Conservation (phyloP, 2,113 vertebrate genomes). For the Emydocephalus ijimae region DNA sequence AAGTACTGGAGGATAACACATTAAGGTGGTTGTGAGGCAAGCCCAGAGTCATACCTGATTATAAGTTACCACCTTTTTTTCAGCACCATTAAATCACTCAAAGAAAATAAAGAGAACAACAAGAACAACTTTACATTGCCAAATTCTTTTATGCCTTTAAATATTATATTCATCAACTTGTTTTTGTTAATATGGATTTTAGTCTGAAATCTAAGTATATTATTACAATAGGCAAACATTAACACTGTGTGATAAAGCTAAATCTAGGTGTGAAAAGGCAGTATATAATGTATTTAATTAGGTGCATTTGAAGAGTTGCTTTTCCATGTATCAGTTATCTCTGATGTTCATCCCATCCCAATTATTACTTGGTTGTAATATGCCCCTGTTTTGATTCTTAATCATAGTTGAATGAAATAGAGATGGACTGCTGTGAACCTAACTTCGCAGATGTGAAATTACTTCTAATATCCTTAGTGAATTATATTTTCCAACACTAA, state of each 20-base stretch:
- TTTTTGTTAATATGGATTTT: not conserved
- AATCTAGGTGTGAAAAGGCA: not conserved
- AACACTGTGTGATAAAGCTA: not conserved
- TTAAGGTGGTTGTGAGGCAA: not conserved
- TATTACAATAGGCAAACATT: not conserved
- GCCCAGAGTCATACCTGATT: not conserved
- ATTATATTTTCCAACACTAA: not conserved
- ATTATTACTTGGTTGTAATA: not conserved
- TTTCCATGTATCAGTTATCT: not conserved
- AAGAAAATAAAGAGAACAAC: not conserved
- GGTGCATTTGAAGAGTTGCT: not conserved
- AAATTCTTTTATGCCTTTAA: not conserved
- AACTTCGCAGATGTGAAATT: conserved; percentile 26
- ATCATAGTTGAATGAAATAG: conserved; percentile 13
- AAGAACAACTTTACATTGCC: not conserved
- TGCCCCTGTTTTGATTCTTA: not conserved
- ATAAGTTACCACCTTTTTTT: not conserved
- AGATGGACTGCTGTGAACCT: not conserved
- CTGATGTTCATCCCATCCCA: not conserved
- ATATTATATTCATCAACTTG: not conserved
- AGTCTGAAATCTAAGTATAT: not conserved
- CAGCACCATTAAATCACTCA: not conserved
- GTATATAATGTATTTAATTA: conserved; percentile 4
- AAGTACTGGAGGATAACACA: not conserved
- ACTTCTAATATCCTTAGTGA: conserved; percentile 8